These are phyloP conservation scores for Cataglyphis altisquamis DNA, from an alignment of 2,888 invertebrate species.

Conservation along the genomic window DNA sequence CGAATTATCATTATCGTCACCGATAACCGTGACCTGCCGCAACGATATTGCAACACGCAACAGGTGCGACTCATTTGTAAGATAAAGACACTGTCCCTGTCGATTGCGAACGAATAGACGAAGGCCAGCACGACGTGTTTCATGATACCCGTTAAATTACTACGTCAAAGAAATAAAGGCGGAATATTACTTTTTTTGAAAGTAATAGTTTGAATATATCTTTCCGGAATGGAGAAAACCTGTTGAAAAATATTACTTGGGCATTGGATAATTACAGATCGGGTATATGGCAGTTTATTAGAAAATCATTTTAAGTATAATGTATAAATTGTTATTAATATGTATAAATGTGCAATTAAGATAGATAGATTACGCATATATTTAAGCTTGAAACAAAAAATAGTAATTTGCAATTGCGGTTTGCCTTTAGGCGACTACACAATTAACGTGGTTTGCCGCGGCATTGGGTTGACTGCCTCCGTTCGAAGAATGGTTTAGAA, in stretches of 20 bases:
- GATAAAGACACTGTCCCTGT: conserved; percentile 36
- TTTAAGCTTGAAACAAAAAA: conserved; percentile 11
- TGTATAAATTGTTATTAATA: not conserved
- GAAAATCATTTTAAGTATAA: not conserved
- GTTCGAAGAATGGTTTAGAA: conserved; percentile 66
- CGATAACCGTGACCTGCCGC: conserved; percentile 66
- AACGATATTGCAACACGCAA: conserved; percentile 50
- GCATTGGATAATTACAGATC: not conserved
- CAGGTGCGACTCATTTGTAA: conserved; percentile 40
- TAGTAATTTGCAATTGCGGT: not conserved
- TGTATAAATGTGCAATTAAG: not conserved
- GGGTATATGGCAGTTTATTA: not conserved
- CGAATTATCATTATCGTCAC: conserved; percentile 56
- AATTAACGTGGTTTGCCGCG: conserved; percentile 29
- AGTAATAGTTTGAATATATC: not conserved
- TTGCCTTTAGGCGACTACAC: conserved; percentile 30
- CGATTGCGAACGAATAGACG: conserved; percentile 52
- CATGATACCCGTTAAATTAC: conserved; percentile 35
- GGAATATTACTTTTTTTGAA: not conserved
- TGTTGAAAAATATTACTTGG: not conserved
- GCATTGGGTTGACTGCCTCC: conserved; percentile 60
- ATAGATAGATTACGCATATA: not conserved
- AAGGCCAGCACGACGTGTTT: conserved; percentile 35
- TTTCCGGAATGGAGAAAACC: not conserved
- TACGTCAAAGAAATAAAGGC: not conserved